Base-by-base conservation (phyloP, 2,888 invertebrate species). In the Caenorhabditis panamensis region DNA sequence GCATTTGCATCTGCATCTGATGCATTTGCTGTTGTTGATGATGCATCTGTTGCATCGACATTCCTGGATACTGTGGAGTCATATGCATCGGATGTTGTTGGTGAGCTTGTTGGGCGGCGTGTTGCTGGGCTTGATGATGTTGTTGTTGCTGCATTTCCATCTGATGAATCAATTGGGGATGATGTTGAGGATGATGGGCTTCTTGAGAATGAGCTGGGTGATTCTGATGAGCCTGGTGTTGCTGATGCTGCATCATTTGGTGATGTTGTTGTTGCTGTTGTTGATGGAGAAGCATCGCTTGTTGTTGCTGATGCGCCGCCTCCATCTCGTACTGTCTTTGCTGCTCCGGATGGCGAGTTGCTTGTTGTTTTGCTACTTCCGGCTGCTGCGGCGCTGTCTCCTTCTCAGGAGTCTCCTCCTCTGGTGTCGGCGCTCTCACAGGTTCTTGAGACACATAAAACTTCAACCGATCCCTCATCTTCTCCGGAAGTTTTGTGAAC, bases 401-500 rank as follows among this genome's bases (percentile, higher is more conserved):
- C n/a, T n/a, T n/a, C n/a, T n/a, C n/a, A n/a, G n/a, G n/a, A n/a
- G n/a, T n/a, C n/a, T n/a, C n/a, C n/a, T n/a, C n/a, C n/a, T n/a
- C n/a, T 3, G 36, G 69, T 49, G 49, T 37, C 22, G 51, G 76
- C 44, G n/a, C n/a, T n/a, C n/a, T n/a, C n/a, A n/a, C n/a, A n/a
- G n/a, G n/a, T n/a, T n/a, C n/a, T n/a, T n/a, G n/a, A n/a, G n/a
- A n/a, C n/a, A n/a, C n/a, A n/a, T n/a, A n/a, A n/a, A n/a, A 31
- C 9, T 31, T 31, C 31, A 31, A 4, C 31, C 31, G 31, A 31
- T 31, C 31, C 31, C 31, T 6, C 31, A 84, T 81, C 24, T 36
- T 61, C 18, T 56, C 62, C 11, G 82, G 79, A 2, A 84, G 54
- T 71, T 81, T 82, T 16, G 82, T 67, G 20, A 82, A 75, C 9